Evolutionary conservation across 2,888 invertebrate species (phyloP), one percentile per base, ranked within the genome.

Genomic region (Polydrusus tereticollis): DNA sequence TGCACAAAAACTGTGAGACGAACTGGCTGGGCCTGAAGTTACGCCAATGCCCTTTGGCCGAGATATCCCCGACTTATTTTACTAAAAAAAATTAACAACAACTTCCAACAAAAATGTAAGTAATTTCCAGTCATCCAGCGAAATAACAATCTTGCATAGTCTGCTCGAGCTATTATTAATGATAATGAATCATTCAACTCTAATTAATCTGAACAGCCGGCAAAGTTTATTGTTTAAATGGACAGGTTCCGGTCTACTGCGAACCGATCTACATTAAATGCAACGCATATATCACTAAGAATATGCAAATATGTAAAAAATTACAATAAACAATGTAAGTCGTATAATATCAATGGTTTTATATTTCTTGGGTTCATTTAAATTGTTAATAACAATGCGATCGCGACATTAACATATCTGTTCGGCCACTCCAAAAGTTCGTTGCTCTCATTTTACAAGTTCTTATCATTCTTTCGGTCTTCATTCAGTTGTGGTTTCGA

Each of bases 311-410:
- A n/a, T n/a, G n/a, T n/a, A 23, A 41, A 38, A 59, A 21, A 41
- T 59, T 38, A 59, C 43, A 59, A 59, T 59, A 59, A 52, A 57
- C 57, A 57, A 59, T 6, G 41, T 26, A 43, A 23, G 43, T 43
- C n/a, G n/a, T 12, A 16, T 16, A 43, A 43, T 59, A 43, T 59
- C 23, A 43, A 59, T 12, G 26, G 16, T 26, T 43, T 26, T 59
- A 21, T 38, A 58, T 58, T 58, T 38, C 58, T 58, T 20, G 21
- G 20, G 43, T 43, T 41, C 43, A 59, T 59, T 59, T 59, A 59
- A 59, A 59, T 59, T 59, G 59, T 59, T 59, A 59, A 59, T 59
- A 59, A 26, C 59, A 41, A 59, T 43, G 26, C 16, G 41, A 26
- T 38, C 14, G 26, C 23, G 12, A 38, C 38, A 59, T 59, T 59